phyloP scores from a whole-genome alignment of 2,888 invertebrate species.

The Clistopyga incitator region DNA sequence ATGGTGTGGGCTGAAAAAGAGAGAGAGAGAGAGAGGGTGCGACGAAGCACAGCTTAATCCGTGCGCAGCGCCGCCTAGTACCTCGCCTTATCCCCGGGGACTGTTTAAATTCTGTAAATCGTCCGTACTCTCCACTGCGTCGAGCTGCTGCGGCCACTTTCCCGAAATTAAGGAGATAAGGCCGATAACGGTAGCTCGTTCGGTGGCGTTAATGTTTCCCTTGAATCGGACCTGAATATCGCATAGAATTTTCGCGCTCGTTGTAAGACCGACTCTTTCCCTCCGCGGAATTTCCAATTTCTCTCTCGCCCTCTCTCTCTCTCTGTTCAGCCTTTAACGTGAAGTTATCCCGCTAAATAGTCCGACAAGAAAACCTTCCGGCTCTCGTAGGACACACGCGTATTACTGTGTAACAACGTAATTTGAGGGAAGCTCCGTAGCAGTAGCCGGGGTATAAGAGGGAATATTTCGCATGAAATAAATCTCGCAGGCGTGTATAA shows the following conservation, averaged over 20 bases:
- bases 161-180: slow-evolving; percentile 77
- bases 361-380: neutral
- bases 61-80: slow-evolving; percentile 68
- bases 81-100: slow-evolving; percentile 79
- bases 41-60: slow-evolving; percentile 73
- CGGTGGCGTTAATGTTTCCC: slow-evolving; percentile 55
- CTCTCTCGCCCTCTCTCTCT: neutral
- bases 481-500: slow-evolving; percentile 77
- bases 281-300: neutral
- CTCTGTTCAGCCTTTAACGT: neutral
- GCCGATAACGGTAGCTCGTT: slow-evolving; percentile 75
- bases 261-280: slow-evolving; percentile 17
- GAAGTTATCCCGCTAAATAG: neutral
- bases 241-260: slow-evolving; percentile 22
- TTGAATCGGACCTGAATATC: slow-evolving; percentile 11
- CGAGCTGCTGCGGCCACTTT: slow-evolving; percentile 71
- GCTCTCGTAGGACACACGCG: slow-evolving; percentile 15
- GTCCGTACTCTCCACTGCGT: slow-evolving; percentile 68
- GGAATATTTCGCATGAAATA: slow-evolving; percentile 83
- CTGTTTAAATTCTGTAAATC: slow-evolving; percentile 84
- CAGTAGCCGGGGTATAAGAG: slow-evolving; percentile 13
- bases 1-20: slow-evolving; percentile 62
- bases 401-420: slow-evolving; percentile 49
- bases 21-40: neutral
- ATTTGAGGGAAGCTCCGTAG: slow-evolving; percentile 53